These are phyloP conservation scores for Callitettix versicolor DNA, from an alignment of 1,140 invertebrate genomes.

Conservation along the genomic window DNA sequence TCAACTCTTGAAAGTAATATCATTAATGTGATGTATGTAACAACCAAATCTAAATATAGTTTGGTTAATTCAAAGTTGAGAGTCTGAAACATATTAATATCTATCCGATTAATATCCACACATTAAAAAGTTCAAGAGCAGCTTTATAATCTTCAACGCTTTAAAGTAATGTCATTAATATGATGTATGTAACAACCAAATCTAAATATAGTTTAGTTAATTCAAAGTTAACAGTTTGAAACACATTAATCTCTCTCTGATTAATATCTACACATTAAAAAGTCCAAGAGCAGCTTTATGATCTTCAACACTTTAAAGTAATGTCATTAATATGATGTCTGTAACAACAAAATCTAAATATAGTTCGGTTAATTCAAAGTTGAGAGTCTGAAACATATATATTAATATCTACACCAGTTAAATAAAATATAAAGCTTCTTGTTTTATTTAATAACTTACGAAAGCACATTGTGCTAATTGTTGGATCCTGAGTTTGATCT, in stretches of 20 bases:
- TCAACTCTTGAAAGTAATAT: conserved; percentile 92
- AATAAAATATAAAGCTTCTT: neutral
- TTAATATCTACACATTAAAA: conserved; percentile 58
- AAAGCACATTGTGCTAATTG: no score
- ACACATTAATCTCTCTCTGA: conserved; percentile 27
- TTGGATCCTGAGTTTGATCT: no score
- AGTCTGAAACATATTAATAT: conserved; percentile 45
- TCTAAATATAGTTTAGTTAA: conserved; percentile 93
- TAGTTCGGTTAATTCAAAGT: conserved; percentile 91
- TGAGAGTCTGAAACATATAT: conserved; percentile 54
- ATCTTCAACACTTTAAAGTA: conserved; percentile 93
- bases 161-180: conserved; percentile 91
- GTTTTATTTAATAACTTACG: no score
- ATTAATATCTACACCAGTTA: conserved; percentile 32
- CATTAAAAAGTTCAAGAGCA: conserved; percentile 92
- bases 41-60: conserved; percentile 88
- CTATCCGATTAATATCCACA: conserved; percentile 19
- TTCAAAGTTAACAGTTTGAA: conserved; percentile 85
- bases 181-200: conserved; percentile 85
- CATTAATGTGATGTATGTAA: conserved; percentile 92
- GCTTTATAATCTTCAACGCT: conserved; percentile 95
- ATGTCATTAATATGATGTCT: conserved; percentile 91
- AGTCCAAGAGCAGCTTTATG: conserved; percentile 91
- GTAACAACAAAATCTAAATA: conserved; percentile 92
- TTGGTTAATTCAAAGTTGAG: conserved; percentile 95